These are phyloP conservation scores for Sepioteuthis lessoniana DNA, from an alignment of 2,888 invertebrate species.

Conservation along the genomic window DNA sequence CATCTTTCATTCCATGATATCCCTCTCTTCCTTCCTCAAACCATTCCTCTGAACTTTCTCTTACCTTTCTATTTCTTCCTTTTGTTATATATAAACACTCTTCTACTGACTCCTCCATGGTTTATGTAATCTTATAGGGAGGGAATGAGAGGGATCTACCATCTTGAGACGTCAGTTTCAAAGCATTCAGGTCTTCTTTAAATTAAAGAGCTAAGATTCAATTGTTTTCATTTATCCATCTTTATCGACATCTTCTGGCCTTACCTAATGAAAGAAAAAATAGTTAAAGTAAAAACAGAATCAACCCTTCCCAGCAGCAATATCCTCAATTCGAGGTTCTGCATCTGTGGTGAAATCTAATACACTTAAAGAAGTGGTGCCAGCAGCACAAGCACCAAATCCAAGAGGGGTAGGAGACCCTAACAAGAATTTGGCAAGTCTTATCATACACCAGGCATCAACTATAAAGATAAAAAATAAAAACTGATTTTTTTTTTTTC, in stretches of 20 bases:
- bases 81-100: neutral
- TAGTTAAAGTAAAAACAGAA: neutral
- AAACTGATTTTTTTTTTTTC: no score
- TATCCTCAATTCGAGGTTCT: neutral
- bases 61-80: neutral
- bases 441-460: neutral
- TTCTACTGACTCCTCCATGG: neutral
- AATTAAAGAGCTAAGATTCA: neutral
- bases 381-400: neutral
- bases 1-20: no score
- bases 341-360: conserved; percentile 10
- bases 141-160: neutral
- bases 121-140: neutral
- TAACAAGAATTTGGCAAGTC: neutral
- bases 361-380: neutral
- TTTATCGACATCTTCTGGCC: neutral
- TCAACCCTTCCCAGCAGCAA: neutral
- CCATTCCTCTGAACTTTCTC: neutral
- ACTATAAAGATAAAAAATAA: neutral
- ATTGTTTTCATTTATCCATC: neutral
- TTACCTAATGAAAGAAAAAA: neutral
- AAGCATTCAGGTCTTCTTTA: neutral
- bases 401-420: no score
- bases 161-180: neutral
- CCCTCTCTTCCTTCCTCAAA: no score